Percentiles rank a stretch among this genome's conserved stretches.
phyloP scores from a whole-genome alignment of 37 sponge, comb jelly and placozoan genomes.

The Aplysina aerophoba region DNA sequence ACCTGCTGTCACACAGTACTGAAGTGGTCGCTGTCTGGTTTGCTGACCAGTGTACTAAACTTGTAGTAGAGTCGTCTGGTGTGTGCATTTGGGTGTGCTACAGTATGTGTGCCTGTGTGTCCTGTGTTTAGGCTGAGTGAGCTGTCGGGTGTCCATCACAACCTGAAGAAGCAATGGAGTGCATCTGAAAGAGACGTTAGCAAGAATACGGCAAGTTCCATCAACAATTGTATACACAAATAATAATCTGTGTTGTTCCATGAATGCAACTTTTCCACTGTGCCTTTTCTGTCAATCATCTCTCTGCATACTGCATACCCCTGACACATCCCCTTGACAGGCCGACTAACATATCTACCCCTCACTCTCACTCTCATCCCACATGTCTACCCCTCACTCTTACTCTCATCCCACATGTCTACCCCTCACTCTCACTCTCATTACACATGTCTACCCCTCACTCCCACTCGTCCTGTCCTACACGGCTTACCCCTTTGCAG shows the following conservation, averaged over 20 bases:
- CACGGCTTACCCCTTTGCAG: neutral
- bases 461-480: neutral
- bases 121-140: neutral
- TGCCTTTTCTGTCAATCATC: too few relatives aligned
- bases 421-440: too few relatives aligned
- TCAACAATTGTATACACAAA: neutral
- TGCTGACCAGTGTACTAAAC: neutral
- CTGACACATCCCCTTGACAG: too few relatives aligned
- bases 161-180: neutral
- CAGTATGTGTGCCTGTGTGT: slow-evolving; percentile 19
- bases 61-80: neutral
- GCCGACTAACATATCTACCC: too few relatives aligned
- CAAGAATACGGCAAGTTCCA: neutral
- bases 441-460: too few relatives aligned
- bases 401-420: too few relatives aligned
- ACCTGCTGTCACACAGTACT: too few relatives aligned
- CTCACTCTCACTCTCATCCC: too few relatives aligned
- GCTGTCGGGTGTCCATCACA: neutral
- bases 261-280: neutral
- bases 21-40: neutral
- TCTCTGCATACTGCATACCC: too few relatives aligned
- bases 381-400: too few relatives aligned
- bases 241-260: neutral
- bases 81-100: neutral
- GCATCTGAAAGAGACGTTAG: neutral